Percentiles rank a stretch among this genome's conserved stretches.
Conservation (phyloP, 2,113 vertebrate genomes). For the Corythaixoides concolor region DNA sequence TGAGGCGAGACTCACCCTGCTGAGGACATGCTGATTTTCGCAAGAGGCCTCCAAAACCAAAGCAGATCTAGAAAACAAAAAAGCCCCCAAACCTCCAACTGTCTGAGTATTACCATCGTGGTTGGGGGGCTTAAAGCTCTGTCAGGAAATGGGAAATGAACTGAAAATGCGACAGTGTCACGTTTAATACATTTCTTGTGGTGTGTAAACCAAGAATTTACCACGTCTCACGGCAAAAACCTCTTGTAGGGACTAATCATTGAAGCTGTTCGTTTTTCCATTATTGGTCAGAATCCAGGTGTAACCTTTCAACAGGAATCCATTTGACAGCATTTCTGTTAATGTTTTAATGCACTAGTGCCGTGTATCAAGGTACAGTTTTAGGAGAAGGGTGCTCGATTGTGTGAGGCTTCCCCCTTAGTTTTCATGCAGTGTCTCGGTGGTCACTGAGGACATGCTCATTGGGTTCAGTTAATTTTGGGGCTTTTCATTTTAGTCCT, state of each 20-base stretch:
- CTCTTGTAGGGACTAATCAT: neutral
- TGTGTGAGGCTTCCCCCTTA: too few species aligned
- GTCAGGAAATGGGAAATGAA: neutral
- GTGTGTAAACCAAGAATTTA: neutral
- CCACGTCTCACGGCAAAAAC: neutral
- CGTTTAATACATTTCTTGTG: neutral
- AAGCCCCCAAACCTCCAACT: neutral
- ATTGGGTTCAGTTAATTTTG: neutral
- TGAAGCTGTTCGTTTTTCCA: neutral
- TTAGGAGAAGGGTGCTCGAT: neutral
- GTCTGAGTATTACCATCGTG: neutral
- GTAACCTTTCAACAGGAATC: neutral
- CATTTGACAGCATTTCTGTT: neutral
- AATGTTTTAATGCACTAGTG: neutral
- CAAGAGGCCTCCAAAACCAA: neutral
- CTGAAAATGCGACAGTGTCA: neutral
- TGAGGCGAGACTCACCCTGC: neutral
- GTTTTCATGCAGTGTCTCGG: neutral
- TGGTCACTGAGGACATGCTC: neutral
- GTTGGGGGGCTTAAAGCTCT: neutral
- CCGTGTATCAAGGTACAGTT: neutral
- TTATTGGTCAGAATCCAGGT: neutral
- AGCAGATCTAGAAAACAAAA: neutral
- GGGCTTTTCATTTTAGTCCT: neutral
- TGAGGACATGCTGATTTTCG: neutral